A percentile compares a stretch with the other conserved stretches of the same genome.
Evolutionary conservation across 1,140 invertebrate species (phyloP).

Genomic region (Paraescarpia echinospica): DNA sequence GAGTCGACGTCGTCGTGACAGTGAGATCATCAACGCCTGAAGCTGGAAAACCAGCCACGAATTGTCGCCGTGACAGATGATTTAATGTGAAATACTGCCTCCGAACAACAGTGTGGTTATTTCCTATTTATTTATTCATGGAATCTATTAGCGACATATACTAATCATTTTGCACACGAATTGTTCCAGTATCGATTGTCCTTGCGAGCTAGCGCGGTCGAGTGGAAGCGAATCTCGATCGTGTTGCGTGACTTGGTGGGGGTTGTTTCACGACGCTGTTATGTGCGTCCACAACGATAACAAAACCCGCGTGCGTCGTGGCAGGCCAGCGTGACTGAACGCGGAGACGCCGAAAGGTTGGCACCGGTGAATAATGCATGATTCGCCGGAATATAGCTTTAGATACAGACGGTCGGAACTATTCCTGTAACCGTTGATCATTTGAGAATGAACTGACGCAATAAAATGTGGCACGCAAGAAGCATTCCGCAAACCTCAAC

Average conservation of each 20-base stretch:
- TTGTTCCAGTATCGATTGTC: neutral
- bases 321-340: neutral
- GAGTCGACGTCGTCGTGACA: neutral
- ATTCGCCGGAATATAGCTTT: neutral
- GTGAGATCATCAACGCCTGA: neutral
- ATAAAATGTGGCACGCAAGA: neutral
- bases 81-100: neutral
- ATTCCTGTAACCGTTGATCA: neutral
- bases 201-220: neutral
- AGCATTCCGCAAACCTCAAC: neutral
- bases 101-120: neutral
- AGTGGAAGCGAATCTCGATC: neutral
- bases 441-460: neutral
- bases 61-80: neutral
- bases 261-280: neutral
- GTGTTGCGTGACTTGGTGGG: neutral
- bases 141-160: slow-evolving; percentile 6
- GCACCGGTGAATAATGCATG: neutral
- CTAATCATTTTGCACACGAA: neutral
- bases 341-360: neutral
- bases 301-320: neutral
- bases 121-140: slow-evolving; percentile 6
- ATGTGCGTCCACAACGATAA: too few species aligned
- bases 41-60: neutral
- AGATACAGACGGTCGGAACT: neutral